Evolutionary conservation across 2,888 invertebrate species (phyloP), one percentile per base, ranked within the genome.

Genomic region (Listrodromus nycthemerus): DNA sequence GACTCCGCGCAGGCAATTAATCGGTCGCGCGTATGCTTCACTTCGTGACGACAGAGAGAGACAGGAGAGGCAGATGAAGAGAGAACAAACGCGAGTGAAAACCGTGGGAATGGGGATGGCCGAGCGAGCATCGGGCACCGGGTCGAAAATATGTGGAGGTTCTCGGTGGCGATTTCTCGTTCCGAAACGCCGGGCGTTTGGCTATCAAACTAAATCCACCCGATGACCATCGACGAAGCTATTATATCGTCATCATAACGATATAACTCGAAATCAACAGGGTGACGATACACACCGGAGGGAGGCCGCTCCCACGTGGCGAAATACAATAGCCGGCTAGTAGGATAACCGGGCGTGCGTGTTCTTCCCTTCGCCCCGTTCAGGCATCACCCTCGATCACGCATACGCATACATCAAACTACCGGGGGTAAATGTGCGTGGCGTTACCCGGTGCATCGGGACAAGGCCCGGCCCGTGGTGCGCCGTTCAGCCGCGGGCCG

Each of bases 241-340:
- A 92, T 93, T 92, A 93, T 92, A 92, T 90, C 92, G 92, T 92
- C 92, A 93, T 93, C 92, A 92, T 92, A 92, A 92, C 92, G 92
- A 91, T 92, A 92, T 92, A 92, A 91, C 92, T 90, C 88, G 90
- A 92, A 92, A 93, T 93, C 92, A 93, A 93, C 92, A 92, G 92
- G 92, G 89, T 91, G 89, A 88, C 89, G 90, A 89, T 90, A 89
- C 87, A 88, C 87, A 86, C 67, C 70, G 41, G 58, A 63, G 74
- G 50, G 45, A 61, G 84, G 86, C 87, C 88, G 55, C 55, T 91
- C 91, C 91, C 91, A 90, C 91, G 90, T 89, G 91, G 90, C 89
- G 88, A 89, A 88, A 90, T 86, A 91, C 91, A 92, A 92, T 90
- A 90, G 89, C 88, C 76, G 24, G 48, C 69, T 55, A 24, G 67